Conservation (phyloP, 2,113 vertebrate genomes). For the Monarcha castaneiventris region DNA sequence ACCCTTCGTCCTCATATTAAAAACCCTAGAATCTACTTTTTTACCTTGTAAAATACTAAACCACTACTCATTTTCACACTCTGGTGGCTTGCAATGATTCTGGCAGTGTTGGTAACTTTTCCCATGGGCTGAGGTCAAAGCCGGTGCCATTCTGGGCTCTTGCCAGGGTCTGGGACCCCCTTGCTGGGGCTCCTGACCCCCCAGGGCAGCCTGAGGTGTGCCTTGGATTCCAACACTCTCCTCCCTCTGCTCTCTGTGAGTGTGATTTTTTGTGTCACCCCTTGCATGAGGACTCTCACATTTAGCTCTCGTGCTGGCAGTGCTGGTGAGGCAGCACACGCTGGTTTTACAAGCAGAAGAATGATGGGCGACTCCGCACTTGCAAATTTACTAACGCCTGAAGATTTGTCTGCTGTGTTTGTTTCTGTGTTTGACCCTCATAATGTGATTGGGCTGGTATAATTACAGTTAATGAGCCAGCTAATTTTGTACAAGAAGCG, state of each 20-base stretch:
- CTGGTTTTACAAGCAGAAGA: not conserved
- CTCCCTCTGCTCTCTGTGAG: not conserved
- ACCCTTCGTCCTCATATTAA: too few species aligned
- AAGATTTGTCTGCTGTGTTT: constrained; percentile 29
- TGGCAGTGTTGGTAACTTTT: too few species aligned
- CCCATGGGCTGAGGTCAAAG: too few species aligned
- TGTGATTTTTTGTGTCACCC: not conserved
- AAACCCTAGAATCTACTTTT: too few species aligned
- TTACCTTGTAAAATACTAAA: too few species aligned
- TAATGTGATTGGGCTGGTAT: not conserved
- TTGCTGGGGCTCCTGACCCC: too few species aligned
- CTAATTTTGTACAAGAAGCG: constrained; percentile 26
- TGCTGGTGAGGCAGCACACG: not conserved
- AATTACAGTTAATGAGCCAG: constrained; percentile 20
- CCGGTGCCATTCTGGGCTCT: too few species aligned
- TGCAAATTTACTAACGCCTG: not conserved
- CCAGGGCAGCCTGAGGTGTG: too few species aligned
- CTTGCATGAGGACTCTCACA: not conserved
- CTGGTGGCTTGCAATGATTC: too few species aligned
- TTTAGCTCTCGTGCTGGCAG: not conserved
- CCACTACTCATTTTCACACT: too few species aligned
- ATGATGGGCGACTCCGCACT: not conserved
- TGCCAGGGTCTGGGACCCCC: too few species aligned
- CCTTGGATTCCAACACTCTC: too few species aligned
- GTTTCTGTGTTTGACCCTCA: not conserved